Conservation (phyloP, 2,113 vertebrate species). For the Onychostoma macrolepis region DNA sequence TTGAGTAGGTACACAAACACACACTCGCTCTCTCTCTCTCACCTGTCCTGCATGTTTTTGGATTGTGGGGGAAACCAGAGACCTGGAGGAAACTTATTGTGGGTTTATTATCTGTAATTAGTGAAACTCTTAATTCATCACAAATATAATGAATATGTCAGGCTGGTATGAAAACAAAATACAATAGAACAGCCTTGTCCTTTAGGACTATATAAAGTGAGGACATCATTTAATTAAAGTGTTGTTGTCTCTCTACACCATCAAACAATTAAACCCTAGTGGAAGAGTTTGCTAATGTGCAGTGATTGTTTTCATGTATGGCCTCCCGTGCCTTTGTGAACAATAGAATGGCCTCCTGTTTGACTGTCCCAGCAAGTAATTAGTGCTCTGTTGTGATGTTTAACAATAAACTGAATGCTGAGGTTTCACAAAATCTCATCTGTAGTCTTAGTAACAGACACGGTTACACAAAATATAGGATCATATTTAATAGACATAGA, state of each 20-base stretch:
- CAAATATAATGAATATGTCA: background rate
- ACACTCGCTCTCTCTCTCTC: too few relatives aligned
- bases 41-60: too few relatives aligned
- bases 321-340: background rate
- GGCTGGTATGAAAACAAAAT: background rate
- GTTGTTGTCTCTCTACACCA: background rate
- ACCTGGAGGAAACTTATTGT: background rate
- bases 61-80: background rate
- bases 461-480: background rate
- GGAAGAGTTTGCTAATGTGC: background rate
- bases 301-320: conserved; percentile 15
- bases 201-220: background rate
- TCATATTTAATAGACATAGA: background rate
- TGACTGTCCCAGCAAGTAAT: background rate
- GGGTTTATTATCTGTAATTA: conserved; percentile 1
- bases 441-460: background rate
- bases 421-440: background rate
- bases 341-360: background rate
- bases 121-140: background rate
- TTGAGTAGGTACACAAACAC: too few relatives aligned
- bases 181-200: background rate
- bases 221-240: background rate
- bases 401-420: background rate
- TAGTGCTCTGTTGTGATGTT: background rate
- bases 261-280: background rate